Base-by-base conservation (phyloP, 1,140 invertebrate genomes). In the Bombus breviceps region DNA sequence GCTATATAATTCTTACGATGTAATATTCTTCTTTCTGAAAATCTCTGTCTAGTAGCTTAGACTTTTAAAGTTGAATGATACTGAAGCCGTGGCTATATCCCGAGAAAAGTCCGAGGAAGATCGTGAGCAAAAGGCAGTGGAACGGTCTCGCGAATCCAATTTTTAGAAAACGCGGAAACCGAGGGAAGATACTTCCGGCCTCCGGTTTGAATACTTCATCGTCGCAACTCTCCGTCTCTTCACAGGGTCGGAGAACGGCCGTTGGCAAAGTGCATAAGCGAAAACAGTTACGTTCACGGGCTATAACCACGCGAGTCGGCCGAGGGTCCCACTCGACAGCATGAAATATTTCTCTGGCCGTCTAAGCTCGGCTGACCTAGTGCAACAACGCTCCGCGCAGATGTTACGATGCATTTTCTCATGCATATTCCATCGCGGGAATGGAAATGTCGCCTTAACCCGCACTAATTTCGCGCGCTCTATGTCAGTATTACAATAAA, bases 401-500 rank as follows among this genome's bases (percentile, higher is more conserved):
- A 81, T 85, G 77, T 74, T 37, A 15, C 77, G 78, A 41, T 81
- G 76, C 76, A 71, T 85, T 81, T 81, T 78, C 77, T 81, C 78
- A 74, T 85, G 77, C 75, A 84, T 84, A 84, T 84, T 84, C 83
- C 68, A 72, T 47, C 53, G 74, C 4, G 5, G 28, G 47, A 47
- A 84, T 84, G 76, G 83, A 80, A 85, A 81, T 41, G 83, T 85
- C 83, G 77, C 59, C 83, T 85, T 74, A 81, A 81, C 71, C 59
- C 59, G 83, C n/a, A 37, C 76, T 84, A 84, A 84, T 84, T 84
- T 84, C 68, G 37, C 66, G 53, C 76, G 53, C 39, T 84, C 66
- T 84, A 72, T 84, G 83, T 84, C 83, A 85, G 78, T 85, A 85
- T 81, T 74, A 85, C 78, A 85, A 85, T 74, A 85, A 85, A 81